Evolutionary conservation across 1,140 invertebrate genomes (phyloP).

Genomic region (Saccostrea echinata): DNA sequence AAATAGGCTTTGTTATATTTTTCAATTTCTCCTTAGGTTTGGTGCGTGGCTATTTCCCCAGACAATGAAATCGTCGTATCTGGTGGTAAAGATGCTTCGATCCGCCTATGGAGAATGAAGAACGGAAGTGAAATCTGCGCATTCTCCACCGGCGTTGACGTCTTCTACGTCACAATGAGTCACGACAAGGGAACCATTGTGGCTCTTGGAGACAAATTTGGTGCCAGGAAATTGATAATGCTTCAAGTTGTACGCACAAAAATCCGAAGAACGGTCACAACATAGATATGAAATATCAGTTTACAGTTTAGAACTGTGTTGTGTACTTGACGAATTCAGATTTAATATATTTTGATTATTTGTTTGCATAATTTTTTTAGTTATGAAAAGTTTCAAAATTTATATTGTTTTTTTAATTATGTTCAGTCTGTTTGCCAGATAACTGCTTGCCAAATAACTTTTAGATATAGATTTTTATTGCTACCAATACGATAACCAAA

Average conservation of each 20-base stretch:
- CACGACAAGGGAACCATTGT: constrained; percentile 78
- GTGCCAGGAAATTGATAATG: constrained; percentile 79
- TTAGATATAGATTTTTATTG: background rate
- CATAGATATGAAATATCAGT: constrained; percentile 23
- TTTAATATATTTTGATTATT: background rate
- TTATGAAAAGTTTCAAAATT: background rate
- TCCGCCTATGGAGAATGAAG: constrained; percentile 78
- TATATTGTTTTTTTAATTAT: background rate
- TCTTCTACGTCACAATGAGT: constrained; percentile 79
- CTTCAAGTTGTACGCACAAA: constrained; percentile 78
- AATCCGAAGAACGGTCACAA: constrained; percentile 57
- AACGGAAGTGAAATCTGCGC: constrained; percentile 75
- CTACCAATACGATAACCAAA: too few species aligned
- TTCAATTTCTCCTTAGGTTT: constrained; percentile 72
- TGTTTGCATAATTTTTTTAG: background rate
- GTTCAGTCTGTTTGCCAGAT: background rate
- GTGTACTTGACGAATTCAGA: background rate
- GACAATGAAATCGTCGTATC: constrained; percentile 79
- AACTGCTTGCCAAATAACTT: background rate
- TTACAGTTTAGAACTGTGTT: background rate
- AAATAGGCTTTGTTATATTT: too few species aligned
- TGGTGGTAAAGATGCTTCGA: constrained; percentile 78
- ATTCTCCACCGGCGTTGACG: constrained; percentile 78
- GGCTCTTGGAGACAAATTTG: constrained; percentile 79
- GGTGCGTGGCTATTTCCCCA: constrained; percentile 75